Evolutionary conservation across 2,113 vertebrate genomes (phyloP).

Genomic region (Apteryx owenii): DNA sequence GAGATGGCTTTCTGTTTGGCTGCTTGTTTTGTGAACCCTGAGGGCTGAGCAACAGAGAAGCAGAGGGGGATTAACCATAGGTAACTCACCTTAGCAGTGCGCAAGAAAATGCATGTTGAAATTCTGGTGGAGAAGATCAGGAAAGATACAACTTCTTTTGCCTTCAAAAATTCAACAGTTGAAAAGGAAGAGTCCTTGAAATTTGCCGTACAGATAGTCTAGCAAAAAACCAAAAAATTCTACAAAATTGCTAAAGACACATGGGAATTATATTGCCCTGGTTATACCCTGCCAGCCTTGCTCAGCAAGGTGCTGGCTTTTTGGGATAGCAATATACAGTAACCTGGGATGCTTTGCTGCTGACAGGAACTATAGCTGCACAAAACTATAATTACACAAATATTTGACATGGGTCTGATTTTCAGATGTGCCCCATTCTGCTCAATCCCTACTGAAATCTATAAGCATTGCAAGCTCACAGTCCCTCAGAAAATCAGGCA

Average conservation of each 20-base stretch:
- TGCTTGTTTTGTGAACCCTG: background rate
- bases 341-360: background rate
- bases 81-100: background rate
- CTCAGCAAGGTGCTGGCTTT: background rate
- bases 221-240: background rate
- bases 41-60: fast-evolving
- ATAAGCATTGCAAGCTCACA: background rate
- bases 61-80: background rate
- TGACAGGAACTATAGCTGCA: background rate
- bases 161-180: background rate
- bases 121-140: background rate
- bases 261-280: background rate
- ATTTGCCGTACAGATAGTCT: background rate
- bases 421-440: background rate
- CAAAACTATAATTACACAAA: background rate
- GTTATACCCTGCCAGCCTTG: background rate
- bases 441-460: background rate
- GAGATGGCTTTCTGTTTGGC: background rate
- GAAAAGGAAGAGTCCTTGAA: background rate
- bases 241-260: background rate
- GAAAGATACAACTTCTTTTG: background rate
- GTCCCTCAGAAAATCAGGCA: background rate
- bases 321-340: background rate
- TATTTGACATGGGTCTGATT: background rate
- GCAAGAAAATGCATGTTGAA: background rate